Conservation (phyloP, 2,797 vertebrate species). For the Eospalax fontanierii region DNA sequence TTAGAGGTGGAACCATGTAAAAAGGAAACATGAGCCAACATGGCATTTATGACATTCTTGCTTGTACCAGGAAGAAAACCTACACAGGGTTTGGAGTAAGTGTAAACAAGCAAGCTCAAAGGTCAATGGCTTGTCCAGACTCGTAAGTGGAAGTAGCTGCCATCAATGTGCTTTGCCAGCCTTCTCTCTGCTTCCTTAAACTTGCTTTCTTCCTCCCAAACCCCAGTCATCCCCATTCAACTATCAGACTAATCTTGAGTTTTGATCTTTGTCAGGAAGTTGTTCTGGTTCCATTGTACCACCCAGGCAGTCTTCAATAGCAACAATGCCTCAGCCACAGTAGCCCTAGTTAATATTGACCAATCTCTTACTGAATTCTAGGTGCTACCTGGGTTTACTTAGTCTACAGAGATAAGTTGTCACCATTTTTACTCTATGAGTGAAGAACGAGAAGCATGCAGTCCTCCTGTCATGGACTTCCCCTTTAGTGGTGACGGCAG, state of each 20-base stretch:
- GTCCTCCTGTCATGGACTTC: not conserved
- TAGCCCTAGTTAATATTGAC: not conserved
- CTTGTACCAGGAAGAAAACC: slow-evolving; percentile 38
- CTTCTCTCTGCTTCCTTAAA: not conserved
- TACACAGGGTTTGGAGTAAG: not conserved
- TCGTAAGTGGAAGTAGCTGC: not conserved
- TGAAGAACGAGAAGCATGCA: not conserved
- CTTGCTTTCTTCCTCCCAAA: not conserved
- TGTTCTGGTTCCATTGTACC: not conserved
- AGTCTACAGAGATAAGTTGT: not conserved
- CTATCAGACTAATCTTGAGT: not conserved
- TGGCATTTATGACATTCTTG: slow-evolving; percentile 44
- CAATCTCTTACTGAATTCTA: not conserved
- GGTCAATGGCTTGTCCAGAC: slow-evolving; percentile 22
- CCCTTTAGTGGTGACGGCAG: not conserved
- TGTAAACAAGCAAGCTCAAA: slow-evolving; percentile 50
- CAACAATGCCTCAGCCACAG: not conserved
- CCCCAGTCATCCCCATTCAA: not conserved
- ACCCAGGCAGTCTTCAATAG: not conserved
- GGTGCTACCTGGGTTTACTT: not conserved
- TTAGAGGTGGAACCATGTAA: not conserved
- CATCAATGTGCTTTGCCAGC: not conserved
- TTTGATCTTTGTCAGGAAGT: slow-evolving; percentile 31
- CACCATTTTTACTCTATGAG: not conserved
- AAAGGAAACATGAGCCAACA: slow-evolving; percentile 26